Base-by-base conservation (phyloP, 2,888 invertebrate species). In the Bellardia bayeri region DNA sequence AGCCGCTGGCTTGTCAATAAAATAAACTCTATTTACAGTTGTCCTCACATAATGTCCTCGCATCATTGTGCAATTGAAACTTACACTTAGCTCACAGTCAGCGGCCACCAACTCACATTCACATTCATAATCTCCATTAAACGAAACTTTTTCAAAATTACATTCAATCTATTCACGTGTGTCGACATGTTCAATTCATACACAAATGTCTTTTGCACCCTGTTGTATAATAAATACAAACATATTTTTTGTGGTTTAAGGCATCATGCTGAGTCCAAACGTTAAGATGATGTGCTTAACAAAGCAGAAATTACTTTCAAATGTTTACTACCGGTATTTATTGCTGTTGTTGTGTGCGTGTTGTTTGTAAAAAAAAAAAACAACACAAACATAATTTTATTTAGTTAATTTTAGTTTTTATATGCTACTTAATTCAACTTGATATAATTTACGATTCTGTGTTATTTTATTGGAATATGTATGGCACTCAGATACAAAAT, bases 11-110 rank as follows among this genome's bases (percentile, higher is more conserved):
- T 56, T 76, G 81, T 85, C 85, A 85, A 80, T 85, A 85, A 80
- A 85, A 85, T 80, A 80, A 85, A 85, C 40, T 68, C 66, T 80
- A 68, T 80, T 85, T 80, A 69, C 80, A 85, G 30, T 85, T 81
- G 79, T 85, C 51, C 84, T 74, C 79, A 66, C 37, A 84, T 78
- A 72, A 66, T 79, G 51, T 49, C 33, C 33, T 64, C 78, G 40
- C 64, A 66, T 79, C 72, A 84, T 79, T 71, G 68, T 69, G 68
- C 80, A 69, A 85, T 69, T 81, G 63, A 63, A 66, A 58, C 4
- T 23, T 79, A 84, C 85, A 85, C 82, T 23, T 9, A 54, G 33
- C 49, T 49, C 87, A 23, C 56, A 51, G 14, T 79, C 9, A 69
- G 51, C 87, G 82, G 85, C 64, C 37, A 6, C 37, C 58, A 37